Percentiles rank a stretch among this genome's conserved stretches.
Evolutionary conservation across 92 coral and sea anemone genomes (phyloP).

Genomic region (Ricordea florida): DNA sequence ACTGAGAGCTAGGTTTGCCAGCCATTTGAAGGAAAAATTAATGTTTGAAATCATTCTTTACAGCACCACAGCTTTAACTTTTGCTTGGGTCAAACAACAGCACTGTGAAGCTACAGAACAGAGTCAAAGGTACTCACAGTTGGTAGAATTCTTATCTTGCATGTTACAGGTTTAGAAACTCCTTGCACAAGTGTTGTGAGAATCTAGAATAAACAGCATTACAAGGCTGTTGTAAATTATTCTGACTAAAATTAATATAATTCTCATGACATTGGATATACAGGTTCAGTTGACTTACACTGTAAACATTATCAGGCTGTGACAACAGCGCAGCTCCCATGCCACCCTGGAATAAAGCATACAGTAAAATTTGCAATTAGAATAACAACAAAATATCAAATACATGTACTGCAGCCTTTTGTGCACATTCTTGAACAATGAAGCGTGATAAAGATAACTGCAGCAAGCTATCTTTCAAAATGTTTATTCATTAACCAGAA

Average conservation of each 20-base stretch:
- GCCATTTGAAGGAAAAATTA: too few relatives aligned
- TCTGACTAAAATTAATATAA: neutral
- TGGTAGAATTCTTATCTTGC: constrained; percentile 94
- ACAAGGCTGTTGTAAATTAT: neutral
- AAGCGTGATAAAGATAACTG: too few relatives aligned
- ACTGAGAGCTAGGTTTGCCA: too few relatives aligned
- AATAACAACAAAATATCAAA: neutral
- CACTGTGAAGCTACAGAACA: neutral
- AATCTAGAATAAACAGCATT: constrained; percentile 51
- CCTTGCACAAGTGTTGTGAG: constrained; percentile 89
- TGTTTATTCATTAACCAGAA: too few relatives aligned
- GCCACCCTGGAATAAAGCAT: constrained; percentile 74
- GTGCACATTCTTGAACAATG: too few relatives aligned
- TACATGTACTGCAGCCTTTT: too few relatives aligned
- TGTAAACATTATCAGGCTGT: constrained; percentile 85
- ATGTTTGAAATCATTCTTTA: too few relatives aligned
- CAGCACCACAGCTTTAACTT: too few relatives aligned
- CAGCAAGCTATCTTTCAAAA: too few relatives aligned
- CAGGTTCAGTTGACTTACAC: constrained; percentile 57
- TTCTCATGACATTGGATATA: too few relatives aligned
- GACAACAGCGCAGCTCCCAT: constrained; percentile 96
- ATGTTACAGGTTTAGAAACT: constrained; percentile 89
- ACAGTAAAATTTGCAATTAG: neutral
- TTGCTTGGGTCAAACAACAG: neutral
- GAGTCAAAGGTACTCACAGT: constrained; percentile 66